A percentile compares a stretch with the other conserved stretches of the same genome.
phyloP scores from a whole-genome alignment of 1,140 invertebrate genomes.

The Thrips palmi region DNA sequence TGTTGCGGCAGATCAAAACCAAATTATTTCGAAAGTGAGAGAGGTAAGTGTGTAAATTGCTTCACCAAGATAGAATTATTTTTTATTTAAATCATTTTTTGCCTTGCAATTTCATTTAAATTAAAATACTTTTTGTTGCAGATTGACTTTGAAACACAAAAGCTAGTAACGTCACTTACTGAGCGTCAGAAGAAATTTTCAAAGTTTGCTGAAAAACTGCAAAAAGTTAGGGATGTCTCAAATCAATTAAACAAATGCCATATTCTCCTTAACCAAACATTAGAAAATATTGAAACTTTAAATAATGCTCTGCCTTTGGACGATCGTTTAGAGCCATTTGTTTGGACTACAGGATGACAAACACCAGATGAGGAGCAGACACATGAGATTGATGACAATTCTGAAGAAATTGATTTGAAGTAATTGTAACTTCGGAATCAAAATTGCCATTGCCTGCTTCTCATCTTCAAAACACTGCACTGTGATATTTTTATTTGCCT shows the following conservation, averaged over 20 bases:
- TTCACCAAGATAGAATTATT: background rate
- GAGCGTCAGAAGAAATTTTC: slow-evolving; percentile 70
- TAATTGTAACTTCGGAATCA: no score
- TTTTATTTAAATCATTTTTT: background rate
- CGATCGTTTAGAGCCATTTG: slow-evolving; percentile 73
- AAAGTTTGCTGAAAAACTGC: slow-evolving; percentile 65
- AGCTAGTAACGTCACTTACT: slow-evolving; percentile 43
- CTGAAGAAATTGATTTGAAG: no score
- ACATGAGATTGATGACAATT: no score
- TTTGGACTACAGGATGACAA: slow-evolving; percentile 70
- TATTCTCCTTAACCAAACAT: slow-evolving; percentile 59
- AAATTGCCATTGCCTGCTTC: no score
- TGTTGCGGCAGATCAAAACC: slow-evolving; percentile 52
- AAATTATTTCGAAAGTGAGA: slow-evolving; percentile 46
- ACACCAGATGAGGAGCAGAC: no score
- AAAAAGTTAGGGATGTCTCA: slow-evolving; percentile 56
- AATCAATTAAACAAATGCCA: slow-evolving; percentile 66
- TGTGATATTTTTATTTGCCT: no score
- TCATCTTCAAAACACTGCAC: no score
- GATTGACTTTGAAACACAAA: slow-evolving; percentile 53
- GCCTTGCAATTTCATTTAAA: background rate
- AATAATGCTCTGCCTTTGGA: slow-evolving; percentile 68
- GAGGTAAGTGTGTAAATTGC: slow-evolving; percentile 33
- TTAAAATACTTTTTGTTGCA: slow-evolving; percentile 21
- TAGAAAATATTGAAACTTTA: slow-evolving; percentile 66